A percentile compares a stretch with the other conserved stretches of the same genome.
Conservation (phyloP, 37 sponge, comb jelly and placozoan genomes). For the Oopsacas minuta region DNA sequence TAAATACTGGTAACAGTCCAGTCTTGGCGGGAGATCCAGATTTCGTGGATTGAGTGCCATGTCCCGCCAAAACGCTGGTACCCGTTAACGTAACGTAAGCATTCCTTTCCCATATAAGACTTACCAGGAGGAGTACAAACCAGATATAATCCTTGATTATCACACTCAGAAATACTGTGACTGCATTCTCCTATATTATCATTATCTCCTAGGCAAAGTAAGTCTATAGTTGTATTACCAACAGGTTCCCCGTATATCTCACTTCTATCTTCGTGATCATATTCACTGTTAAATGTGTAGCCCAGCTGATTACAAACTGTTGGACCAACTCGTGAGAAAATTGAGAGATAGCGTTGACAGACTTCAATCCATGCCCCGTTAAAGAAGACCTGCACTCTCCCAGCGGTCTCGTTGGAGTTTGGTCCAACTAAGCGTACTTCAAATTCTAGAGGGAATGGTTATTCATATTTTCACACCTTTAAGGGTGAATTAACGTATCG, state of each 20-base stretch:
- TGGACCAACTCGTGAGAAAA: neutral
- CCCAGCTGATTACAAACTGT: slow-evolving; percentile 40
- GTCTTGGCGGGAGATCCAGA: too few species aligned
- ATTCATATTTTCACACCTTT: neutral
- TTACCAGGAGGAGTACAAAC: neutral
- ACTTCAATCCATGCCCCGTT: slow-evolving; percentile 49
- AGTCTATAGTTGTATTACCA: neutral
- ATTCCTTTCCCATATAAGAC: too few species aligned
- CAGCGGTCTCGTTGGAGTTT: neutral
- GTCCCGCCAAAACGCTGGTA: too few species aligned
- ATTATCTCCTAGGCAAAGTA: neutral
- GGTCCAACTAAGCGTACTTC: neutral
- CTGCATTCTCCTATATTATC: neutral
- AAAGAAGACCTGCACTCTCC: slow-evolving; percentile 45
- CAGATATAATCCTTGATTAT: neutral
- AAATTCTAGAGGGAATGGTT: neutral
- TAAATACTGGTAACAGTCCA: too few species aligned
- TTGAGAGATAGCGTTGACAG: slow-evolving; percentile 8
- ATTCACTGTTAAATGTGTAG: neutral
- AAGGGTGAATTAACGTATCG: too few species aligned
- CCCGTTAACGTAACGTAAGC: too few species aligned
- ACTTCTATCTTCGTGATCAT: neutral
- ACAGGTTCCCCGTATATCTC: neutral
- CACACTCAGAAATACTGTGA: neutral
- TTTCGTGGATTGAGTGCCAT: too few species aligned